Percentiles rank a stretch among this genome's conserved stretches.
These are phyloP conservation scores for Ornithorhynchus anatinus DNA, from an alignment of 2,113 vertebrate species.

Conservation along the genomic window DNA sequence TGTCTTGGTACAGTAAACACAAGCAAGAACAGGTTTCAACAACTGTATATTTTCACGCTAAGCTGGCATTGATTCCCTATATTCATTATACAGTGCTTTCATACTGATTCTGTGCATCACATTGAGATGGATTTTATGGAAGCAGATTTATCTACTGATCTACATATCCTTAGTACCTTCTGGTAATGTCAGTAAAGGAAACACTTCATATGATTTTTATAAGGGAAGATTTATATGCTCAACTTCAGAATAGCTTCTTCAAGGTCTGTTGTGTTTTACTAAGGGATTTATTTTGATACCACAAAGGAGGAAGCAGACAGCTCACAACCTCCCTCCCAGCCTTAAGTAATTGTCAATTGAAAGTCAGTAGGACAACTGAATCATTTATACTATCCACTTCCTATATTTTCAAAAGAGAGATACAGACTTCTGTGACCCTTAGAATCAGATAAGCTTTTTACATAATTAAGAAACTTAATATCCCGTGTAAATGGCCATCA, in stretches of 20 bases:
- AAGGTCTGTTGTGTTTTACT: conserved; percentile 23
- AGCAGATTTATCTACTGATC: conserved; percentile 9
- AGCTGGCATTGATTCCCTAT: neutral
- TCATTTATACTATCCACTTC: neutral
- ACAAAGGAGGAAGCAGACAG: conserved; percentile 21
- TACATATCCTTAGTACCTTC: conserved; percentile 19
- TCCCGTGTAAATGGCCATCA: conserved; percentile 21
- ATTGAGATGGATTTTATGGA: conserved; percentile 26
- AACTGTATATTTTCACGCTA: neutral
- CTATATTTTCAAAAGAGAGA: conserved; percentile 27
- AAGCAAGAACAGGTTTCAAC: neutral
- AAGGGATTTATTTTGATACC: too few species aligned
- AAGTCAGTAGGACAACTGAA: conserved; percentile 1
- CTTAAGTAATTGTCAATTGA: conserved; percentile 40
- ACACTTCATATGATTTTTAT: neutral
- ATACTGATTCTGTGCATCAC: conserved; percentile 14
- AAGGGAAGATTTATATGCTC: conserved; percentile 33
- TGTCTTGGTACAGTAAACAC: neutral
- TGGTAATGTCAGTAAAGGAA: conserved; percentile 38
- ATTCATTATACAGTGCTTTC: conserved; percentile 15
- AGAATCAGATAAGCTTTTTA: conserved; percentile 39
- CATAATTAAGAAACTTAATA: conserved; percentile 34
- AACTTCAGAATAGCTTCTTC: conserved; percentile 29
- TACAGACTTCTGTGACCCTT: conserved; percentile 41
- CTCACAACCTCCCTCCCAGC: conserved; percentile 16